Evolutionary conservation across 1,140 invertebrate genomes (phyloP).

Genomic region (Dreissena polymorpha): DNA sequence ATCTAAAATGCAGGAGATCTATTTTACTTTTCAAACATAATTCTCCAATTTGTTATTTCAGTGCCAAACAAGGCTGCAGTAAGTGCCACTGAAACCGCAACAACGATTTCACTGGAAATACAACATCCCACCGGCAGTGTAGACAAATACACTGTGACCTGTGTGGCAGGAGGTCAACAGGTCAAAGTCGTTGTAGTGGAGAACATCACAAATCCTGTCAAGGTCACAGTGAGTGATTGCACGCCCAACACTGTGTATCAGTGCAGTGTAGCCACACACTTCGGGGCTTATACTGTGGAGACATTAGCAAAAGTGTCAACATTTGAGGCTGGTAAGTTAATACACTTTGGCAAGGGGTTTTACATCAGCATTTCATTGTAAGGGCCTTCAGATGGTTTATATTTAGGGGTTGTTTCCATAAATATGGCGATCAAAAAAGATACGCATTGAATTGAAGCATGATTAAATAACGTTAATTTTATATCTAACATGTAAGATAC

Average conservation of each 20-base stretch:
- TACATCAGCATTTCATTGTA: background rate
- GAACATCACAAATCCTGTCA: conserved; percentile 12
- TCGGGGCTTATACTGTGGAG: conserved; percentile 43
- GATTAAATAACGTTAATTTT: too few relatives aligned
- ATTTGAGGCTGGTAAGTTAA: conserved; percentile 62
- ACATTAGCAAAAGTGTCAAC: conserved; percentile 57
- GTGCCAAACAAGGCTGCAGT: conserved; percentile 67
- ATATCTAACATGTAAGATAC: background rate
- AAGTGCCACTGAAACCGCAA: conserved; percentile 11
- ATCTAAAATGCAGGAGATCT: too few relatives aligned
- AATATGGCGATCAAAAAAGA: background rate
- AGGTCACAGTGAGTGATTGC: conserved; percentile 54
- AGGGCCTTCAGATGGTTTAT: background rate
- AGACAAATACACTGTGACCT: conserved; percentile 57
- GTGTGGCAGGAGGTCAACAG: conserved; percentile 49
- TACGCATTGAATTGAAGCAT: too few relatives aligned
- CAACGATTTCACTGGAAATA: conserved; percentile 58
- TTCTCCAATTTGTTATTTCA: conserved; percentile 36
- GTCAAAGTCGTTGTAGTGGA: conserved; percentile 16
- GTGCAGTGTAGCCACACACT: conserved; percentile 59
- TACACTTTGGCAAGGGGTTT: background rate
- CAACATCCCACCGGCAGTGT: conserved; percentile 60
- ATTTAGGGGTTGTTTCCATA: background rate
- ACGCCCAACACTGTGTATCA: conserved; percentile 64
- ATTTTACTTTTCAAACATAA: too few relatives aligned